These are phyloP conservation scores for Myotis brandtii DNA, from an alignment of 2,113 vertebrate genomes.

Conservation along the genomic window DNA sequence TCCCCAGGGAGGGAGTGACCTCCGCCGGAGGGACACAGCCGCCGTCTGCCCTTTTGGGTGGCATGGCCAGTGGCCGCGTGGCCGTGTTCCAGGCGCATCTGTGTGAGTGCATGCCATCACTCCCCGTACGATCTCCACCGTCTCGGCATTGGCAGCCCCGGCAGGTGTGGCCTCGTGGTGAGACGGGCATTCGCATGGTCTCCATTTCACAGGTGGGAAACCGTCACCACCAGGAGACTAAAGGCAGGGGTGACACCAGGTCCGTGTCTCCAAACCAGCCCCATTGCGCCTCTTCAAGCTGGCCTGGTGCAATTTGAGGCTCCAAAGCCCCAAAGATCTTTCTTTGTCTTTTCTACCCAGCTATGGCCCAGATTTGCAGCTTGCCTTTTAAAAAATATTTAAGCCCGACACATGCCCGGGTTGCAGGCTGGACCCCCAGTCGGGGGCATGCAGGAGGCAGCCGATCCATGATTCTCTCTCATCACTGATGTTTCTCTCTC, in stretches of 20 bases:
- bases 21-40: neutral
- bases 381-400: neutral
- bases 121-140: neutral
- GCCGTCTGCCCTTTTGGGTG: neutral
- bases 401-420: neutral
- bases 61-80: neutral
- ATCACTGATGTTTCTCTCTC: too few species aligned
- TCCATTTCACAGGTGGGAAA: neutral
- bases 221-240: neutral
- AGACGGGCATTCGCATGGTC: accelerated
- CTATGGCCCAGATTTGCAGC: neutral
- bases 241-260: accelerated
- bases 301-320: accelerated
- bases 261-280: neutral
- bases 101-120: neutral
- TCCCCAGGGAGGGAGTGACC: neutral
- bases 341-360: neutral
- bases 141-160: neutral
- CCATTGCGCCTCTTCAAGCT: neutral
- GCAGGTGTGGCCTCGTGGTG: neutral
- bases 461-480: too few species aligned
- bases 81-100: neutral
- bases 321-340: neutral
- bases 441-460: too few species aligned
- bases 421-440: too few species aligned